Evolutionary conservation across 2,113 vertebrate species (phyloP).

Genomic region (Trochalopteron elliotii): DNA sequence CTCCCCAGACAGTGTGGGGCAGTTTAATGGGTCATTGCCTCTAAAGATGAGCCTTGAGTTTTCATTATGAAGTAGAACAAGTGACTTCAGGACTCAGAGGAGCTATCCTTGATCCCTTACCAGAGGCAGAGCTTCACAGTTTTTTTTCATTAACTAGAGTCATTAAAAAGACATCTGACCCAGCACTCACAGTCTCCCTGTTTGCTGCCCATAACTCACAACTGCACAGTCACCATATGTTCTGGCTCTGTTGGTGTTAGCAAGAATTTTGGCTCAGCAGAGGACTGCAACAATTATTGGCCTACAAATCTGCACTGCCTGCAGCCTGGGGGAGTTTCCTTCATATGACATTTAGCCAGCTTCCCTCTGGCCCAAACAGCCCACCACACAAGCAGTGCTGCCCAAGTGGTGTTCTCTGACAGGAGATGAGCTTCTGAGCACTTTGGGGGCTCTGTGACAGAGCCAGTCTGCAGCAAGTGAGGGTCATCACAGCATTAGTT

Average conservation of each 20-base stretch:
- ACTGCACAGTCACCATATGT: neutral
- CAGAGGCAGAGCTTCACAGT: neutral
- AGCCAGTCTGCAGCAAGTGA: neutral
- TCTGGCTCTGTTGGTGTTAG: neutral
- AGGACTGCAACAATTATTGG: neutral
- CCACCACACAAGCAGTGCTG: neutral
- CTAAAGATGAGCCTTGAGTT: neutral
- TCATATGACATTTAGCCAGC: neutral
- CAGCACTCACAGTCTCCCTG: neutral
- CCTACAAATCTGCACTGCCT: neutral
- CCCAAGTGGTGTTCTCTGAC: neutral
- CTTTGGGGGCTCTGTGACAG: neutral
- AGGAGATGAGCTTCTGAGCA: rapidly evolving
- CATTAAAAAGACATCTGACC: neutral
- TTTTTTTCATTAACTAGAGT: neutral
- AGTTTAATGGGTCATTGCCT: conserved; percentile 17
- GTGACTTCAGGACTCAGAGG: neutral
- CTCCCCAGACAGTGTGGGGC: neutral
- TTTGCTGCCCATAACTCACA: neutral
- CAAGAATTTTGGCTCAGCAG: neutral
- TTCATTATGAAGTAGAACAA: neutral
- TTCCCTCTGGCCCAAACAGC: neutral
- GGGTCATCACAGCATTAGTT: rapidly evolving
- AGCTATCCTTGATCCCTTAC: neutral
- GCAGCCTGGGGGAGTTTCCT: neutral